phyloP scores from a whole-genome alignment of 2,797 vertebrate genomes.

The Hylomyscus alleni region DNA sequence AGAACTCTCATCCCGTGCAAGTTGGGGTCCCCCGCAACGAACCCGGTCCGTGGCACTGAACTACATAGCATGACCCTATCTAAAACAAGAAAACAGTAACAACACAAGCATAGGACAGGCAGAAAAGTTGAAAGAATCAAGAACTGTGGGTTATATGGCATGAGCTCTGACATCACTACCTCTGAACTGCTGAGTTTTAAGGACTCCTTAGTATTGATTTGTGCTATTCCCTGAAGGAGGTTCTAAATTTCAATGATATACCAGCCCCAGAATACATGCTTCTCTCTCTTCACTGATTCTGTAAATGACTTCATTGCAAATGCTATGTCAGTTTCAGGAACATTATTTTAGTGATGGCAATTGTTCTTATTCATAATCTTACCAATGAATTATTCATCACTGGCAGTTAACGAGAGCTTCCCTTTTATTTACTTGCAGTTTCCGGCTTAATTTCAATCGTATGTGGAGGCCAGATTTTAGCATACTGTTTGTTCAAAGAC shows the following conservation, averaged over 20 bases:
- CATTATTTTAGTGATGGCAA: constrained; percentile 70
- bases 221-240: constrained; percentile 45
- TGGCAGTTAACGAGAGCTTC: constrained; percentile 76
- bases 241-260: constrained; percentile 75
- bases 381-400: constrained; percentile 80
- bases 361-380: constrained; percentile 78
- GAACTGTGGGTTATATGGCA: neutral
- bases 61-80: neutral
- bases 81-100: neutral
- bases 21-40: no score
- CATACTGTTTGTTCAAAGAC: constrained; percentile 94
- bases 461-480: constrained; percentile 93
- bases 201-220: constrained; percentile 57
- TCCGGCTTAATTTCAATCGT: constrained; percentile 95
- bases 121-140: constrained; percentile 31
- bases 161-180: constrained; percentile 44
- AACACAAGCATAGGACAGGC: constrained; percentile 36
- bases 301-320: constrained; percentile 71
- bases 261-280: constrained; percentile 48
- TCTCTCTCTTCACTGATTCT: constrained; percentile 58
- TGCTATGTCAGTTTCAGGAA: constrained; percentile 62
- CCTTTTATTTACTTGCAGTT: constrained; percentile 88
- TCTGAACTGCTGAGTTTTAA: constrained; percentile 63
- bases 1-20: no score
- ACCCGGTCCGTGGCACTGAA: no score